Base-by-base conservation (phyloP, 2,797 vertebrate species). In the Syncerus caffer region DNA sequence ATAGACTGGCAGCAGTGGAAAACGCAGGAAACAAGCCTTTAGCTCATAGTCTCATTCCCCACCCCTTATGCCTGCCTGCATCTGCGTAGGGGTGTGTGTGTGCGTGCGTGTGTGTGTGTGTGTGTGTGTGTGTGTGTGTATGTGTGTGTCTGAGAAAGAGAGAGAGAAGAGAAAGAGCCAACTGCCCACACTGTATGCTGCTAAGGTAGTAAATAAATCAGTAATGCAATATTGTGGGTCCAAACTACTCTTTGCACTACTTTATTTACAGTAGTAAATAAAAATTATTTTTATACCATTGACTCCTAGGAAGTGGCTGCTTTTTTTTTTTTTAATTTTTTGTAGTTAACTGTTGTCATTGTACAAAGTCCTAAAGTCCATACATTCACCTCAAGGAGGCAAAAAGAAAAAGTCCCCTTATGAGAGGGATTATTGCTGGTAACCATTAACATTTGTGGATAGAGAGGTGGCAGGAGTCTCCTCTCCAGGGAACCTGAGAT, bases 231-330 rank as follows among this genome's bases (percentile, higher is more conserved):
- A 98, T n/a, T 95, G 98, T 97, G 98, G 97, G 96, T 98, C 97
- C 98, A 98, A 97, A 98, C 95, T 97, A 97, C 98, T 98, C 96
- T 98, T 98, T 98, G 98, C 98, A 99, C 98, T 99, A 98, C 98
- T 98, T 98, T 98, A 98, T 98, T 98, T 98, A 98, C 98, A 98
- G 97, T 97, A 98, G 98, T 98, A 98, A 99, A 99, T 99, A 99
- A 98, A 99, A 98, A 98, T 98, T 99, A 99, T 98, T 99, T 99
- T 98, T 99, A 97, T 99, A 98, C 97, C 96, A 92, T 94, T 98
- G 86, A 89, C 82, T 98, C 42, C 82, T 47, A 60, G 95, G 62
- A 74, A 96, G n/a, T 85, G 74, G 58, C 79, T 89, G 84, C 62
- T 91, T 90, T 88, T 76, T 27, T 76, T 27, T 57, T 21, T 38